phyloP scores from a whole-genome alignment of 2,888 invertebrate genomes.

The Deilephila porcellus region DNA sequence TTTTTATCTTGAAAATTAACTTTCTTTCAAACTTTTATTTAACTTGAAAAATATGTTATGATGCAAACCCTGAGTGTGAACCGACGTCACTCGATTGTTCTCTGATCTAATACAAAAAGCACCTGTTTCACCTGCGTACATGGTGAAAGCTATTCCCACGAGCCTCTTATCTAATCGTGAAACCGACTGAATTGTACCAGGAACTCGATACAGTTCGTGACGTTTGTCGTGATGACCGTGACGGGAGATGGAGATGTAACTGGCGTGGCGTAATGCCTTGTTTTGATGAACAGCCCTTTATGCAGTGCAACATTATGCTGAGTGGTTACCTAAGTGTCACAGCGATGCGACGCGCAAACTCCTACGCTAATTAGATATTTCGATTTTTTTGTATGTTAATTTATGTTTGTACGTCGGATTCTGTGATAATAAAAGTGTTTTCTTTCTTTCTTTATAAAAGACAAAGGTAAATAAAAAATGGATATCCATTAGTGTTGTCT shows the following conservation, averaged over 20 bases:
- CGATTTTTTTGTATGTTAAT: too few relatives aligned
- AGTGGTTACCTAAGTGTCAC: too few relatives aligned
- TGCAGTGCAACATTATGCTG: too few relatives aligned
- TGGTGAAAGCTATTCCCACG: constrained; percentile 51
- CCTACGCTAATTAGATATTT: too few relatives aligned
- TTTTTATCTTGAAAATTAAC: too few relatives aligned
- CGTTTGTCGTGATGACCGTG: constrained; percentile 13
- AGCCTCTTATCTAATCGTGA: constrained; percentile 46
- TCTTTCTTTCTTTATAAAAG: too few relatives aligned
- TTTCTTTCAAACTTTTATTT: too few relatives aligned
- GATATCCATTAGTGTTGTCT: too few relatives aligned
- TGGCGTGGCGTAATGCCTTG: background rate
- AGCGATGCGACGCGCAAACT: too few relatives aligned
- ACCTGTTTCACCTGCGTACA: constrained; percentile 33
- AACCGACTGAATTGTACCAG: background rate
- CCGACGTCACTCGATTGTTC: constrained; percentile 39
- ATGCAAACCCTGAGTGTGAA: constrained; percentile 17
- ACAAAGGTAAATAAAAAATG: too few relatives aligned
- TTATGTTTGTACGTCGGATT: too few relatives aligned
- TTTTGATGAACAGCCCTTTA: background rate
- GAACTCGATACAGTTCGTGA: constrained; percentile 16
- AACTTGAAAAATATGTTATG: background rate
- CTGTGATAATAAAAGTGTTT: too few relatives aligned
- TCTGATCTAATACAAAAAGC: constrained; percentile 43
- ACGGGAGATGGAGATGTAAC: background rate